Evolutionary conservation across 1,140 invertebrate species (phyloP), one percentile per base, ranked within the genome.

Genomic region (Drepana arcuata): DNA sequence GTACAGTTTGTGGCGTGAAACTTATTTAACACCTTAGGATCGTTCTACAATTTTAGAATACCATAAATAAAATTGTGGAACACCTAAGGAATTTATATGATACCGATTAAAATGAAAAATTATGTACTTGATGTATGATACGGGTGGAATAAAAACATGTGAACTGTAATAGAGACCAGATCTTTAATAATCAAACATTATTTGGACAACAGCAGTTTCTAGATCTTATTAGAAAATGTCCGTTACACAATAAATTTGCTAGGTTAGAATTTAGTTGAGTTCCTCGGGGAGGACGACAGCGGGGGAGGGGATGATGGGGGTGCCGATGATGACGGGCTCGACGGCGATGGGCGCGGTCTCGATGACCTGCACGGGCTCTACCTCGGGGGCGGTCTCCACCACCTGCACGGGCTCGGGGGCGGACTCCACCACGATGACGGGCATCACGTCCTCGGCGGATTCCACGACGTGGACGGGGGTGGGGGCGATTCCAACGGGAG

Each of bases 271-370:
- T 50, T 41, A 56, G 52, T 51, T 51, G 10, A 56, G 52, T 14
- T 9, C 29, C 16, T 44, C 47, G 53, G 41, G 31, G 42, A 36
- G 45, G 43, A 36, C 10, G 53, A 50, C 32, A 39, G 44, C 30
- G 27, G 46, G 24, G 34, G 34, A 14, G 31, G 42, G 14, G 48
- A 43, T 9, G 54, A 50, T 5, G 74, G 69, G 46, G 68, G 21
- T 34, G n/a, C 30, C 44, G 43, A 51, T 27, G 25, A 26, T 11
- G 12, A 51, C 41, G 34, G 41, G 48, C 41, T 48, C 45, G 13
- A 16, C 29, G 24, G 21, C n/a, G 9, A 35, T 26, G 16, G 43
- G 31, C 4, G 33, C 25, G 10, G 29, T 11, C 2, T 26, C 39
- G 4, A 29, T 27, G 15, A 41, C n/a, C 24, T 26, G 24, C 14